Base-by-base conservation (phyloP, 2,113 vertebrate genomes). In the Rhadina sibilatrix region DNA sequence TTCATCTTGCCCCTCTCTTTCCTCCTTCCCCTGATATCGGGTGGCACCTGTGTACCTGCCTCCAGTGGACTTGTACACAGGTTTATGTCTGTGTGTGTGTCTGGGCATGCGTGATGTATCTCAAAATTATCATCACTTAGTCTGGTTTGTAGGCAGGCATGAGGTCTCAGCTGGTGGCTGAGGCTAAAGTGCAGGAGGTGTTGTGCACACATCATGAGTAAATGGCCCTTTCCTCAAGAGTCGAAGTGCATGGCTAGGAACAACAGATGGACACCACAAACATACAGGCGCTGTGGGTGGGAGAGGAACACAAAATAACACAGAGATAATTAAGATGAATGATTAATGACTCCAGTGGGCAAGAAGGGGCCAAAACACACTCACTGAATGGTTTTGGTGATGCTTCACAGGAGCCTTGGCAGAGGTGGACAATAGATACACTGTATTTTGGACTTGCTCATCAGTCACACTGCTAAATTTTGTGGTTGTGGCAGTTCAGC, bases 221-320 rank as follows among this genome's bases (percentile, higher is more conserved):
- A 93, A 78, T 57, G 92, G 53, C 72, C 90, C 61, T 86, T 81
- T 92, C 71, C 87, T 71, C 61, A 22, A 68, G 56, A 56, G 71
- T 71, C 83, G 83, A 83, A 88, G 71, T 56, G 8, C n/a, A 40
- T 49, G 92, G 82, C 75, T 90, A 85, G 85, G 88, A 95, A 17
- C 79, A 90, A 46, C 94, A 96, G 96, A 95, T 93, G 93, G 95
- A 91, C 88, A 68, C 85, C 72, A 46, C 85, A 88, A 94, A 86
- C 64, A 91, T 78, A 59, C 90, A 91, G 95, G 83, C 44, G 0
- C 86, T 4, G 72, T 90, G 94, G 68, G 83, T 89, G 88, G 65
- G 80, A 85, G 90, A 92, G 80, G 87, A 97, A 91, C 76, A 50
- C 60, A n/a, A 92, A 95, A 78, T 94, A 92, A 88, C 90, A 89